phyloP scores from a whole-genome alignment of 1,140 invertebrate genomes.

The Psix sp. region DNA sequence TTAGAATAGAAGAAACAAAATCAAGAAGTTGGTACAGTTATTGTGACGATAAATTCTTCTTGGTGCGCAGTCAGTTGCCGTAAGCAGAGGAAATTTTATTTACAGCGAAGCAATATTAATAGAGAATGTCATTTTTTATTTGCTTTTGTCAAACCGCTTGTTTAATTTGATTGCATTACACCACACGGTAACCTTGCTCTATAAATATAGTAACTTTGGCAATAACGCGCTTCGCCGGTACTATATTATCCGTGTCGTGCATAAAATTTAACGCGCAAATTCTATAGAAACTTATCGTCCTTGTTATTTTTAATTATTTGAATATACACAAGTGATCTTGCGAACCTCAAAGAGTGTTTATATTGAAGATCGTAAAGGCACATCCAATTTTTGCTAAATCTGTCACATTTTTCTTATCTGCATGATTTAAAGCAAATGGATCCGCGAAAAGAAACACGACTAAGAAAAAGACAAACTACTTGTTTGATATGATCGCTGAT shows the following conservation, averaged over 20 bases:
- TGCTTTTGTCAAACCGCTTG: conserved; percentile 32
- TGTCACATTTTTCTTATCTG: conserved; percentile 16
- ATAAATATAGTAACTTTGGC: conserved; percentile 56
- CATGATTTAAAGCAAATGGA: conserved; percentile 25
- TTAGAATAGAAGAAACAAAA: conserved; percentile 36
- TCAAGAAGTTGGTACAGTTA: conserved; percentile 39
- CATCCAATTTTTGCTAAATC: conserved; percentile 29
- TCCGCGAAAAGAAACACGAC: background rate
- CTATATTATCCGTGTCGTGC: conserved; percentile 45
- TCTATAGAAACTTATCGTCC: conserved; percentile 33
- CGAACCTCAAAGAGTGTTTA: conserved; percentile 18
- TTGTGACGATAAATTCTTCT: conserved; percentile 52
- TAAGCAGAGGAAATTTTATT: conserved; percentile 14
- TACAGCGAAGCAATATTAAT: conserved; percentile 28
- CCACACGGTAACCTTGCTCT: conserved; percentile 27
- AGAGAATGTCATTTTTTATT: conserved; percentile 44
- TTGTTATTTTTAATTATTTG: conserved; percentile 44
- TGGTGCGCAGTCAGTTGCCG: conserved; percentile 16
- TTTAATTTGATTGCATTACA: conserved; percentile 59
- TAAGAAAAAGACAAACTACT: background rate
- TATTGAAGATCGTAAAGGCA: conserved; percentile 22
- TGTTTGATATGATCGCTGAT: conserved; percentile 16
- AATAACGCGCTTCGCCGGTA: conserved; percentile 41
- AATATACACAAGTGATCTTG: conserved; percentile 15
- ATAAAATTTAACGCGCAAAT: conserved; percentile 32